Conservation (phyloP, 2,888 invertebrate species). For the Lepidochitona cinerea region DNA sequence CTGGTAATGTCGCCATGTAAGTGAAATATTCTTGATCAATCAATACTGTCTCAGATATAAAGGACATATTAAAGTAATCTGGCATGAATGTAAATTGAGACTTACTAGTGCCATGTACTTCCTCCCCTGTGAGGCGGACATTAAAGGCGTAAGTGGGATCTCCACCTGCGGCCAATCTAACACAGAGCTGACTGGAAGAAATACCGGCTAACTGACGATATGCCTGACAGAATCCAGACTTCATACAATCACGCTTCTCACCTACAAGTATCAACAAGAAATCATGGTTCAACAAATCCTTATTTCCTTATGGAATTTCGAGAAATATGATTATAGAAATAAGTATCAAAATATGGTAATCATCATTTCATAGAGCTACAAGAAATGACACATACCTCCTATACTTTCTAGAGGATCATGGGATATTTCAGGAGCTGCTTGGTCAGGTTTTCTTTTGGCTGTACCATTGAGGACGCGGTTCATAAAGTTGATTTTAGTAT, state of each 20-base stretch:
- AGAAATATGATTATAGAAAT: too few relatives aligned
- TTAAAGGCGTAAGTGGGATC: conserved; percentile 70
- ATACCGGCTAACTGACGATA: conserved; percentile 63
- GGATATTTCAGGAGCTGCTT: conserved; percentile 68
- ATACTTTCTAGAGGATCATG: conserved; percentile 69
- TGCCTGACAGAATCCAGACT: conserved; percentile 65
- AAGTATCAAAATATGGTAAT: too few relatives aligned
- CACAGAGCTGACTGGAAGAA: conserved; percentile 68
- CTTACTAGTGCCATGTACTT: conserved; percentile 70
- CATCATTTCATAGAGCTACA: too few relatives aligned
- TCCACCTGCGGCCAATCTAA: conserved; percentile 67
- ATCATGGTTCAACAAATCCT: too few relatives aligned
- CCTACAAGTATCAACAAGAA: too few relatives aligned
- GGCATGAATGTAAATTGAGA: too few relatives aligned
- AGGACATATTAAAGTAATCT: neutral
- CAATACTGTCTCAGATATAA: too few relatives aligned
- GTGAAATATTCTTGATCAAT: too few relatives aligned
- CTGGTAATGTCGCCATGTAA: too few relatives aligned
- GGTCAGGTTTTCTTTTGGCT: conserved; percentile 65
- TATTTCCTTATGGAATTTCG: too few relatives aligned
- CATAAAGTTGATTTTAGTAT: conserved; percentile 63
- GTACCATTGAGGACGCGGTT: conserved; percentile 67
- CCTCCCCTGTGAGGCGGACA: conserved; percentile 69
- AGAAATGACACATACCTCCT: conserved; percentile 59
- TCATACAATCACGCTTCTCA: conserved; percentile 29